These are phyloP conservation scores for Buathra laborator DNA, from an alignment of 2,888 invertebrate genomes.

Conservation along the genomic window DNA sequence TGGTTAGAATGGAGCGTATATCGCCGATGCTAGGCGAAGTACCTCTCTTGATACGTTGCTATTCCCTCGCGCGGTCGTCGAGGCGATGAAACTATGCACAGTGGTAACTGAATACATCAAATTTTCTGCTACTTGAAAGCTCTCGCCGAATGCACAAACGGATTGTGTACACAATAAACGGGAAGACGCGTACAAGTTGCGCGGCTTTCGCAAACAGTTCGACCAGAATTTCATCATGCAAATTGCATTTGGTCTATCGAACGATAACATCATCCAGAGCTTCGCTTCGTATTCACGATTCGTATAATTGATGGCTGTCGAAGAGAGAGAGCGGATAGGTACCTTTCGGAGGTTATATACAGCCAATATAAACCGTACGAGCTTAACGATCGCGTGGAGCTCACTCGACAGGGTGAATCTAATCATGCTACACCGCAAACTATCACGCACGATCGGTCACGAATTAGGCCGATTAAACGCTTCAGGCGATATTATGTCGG, in stretches of 20 bases:
- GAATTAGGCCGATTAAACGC: slow-evolving; percentile 58
- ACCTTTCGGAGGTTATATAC: not conserved
- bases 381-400: slow-evolving; percentile 31
- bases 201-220: not conserved
- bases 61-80: too few relatives aligned
- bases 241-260: not conserved
- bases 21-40: slow-evolving; percentile 39
- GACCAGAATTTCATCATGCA: slow-evolving; percentile 8
- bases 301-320: not conserved
- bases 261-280: not conserved
- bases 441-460: slow-evolving; percentile 55
- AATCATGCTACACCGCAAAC: slow-evolving; percentile 52
- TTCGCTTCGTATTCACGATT: not conserved
- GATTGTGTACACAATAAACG: not conserved
- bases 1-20: slow-evolving; percentile 42
- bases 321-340: not conserved
- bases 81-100: too few relatives aligned
- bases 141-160: not conserved
- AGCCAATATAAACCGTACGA: slow-evolving; percentile 26
- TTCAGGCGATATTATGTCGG: slow-evolving; percentile 47
- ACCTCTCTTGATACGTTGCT: not conserved
- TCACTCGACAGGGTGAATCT: slow-evolving; percentile 35
- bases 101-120: slow-evolving; percentile 10
- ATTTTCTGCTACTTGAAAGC: slow-evolving; percentile 1
- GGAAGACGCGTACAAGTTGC: too few relatives aligned